Evolutionary conservation across 1,140 invertebrate genomes (phyloP), one percentile per base, ranked within the genome.

Genomic region (Zeugodacus cucurbitae): DNA sequence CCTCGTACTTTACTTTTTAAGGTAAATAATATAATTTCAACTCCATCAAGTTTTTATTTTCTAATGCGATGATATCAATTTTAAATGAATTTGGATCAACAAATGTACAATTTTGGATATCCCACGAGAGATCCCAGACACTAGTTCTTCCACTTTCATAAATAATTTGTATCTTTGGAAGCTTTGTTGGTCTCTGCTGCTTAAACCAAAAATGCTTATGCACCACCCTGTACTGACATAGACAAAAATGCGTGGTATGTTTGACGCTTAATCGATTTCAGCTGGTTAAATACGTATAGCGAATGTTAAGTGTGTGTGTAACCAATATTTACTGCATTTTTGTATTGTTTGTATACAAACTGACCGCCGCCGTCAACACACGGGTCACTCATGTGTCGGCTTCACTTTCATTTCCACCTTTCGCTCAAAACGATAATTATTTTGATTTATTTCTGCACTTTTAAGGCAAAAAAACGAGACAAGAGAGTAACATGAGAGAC

Each of bases 401-500:
- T 41, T 26, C 41, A 82, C 41, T 82, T 82, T 82, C 41, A 48
- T 82, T 82, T 82, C 29, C 34, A 82, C 37, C 74, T 48, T 44
- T 48, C 41, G 26, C 20, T 82, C 74, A 54, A 82, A 26, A 48
- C 34, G 10, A 37, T 82, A 48, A 82, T 82, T 82, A 48, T 82
- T 82, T 48, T 82, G 74, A 82, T 82, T 82, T 82, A 48, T 82
- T 44, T 82, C 48, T 48, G 20, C 41, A 82, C 74, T 82, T 82
- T 29, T 54, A 48, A 29, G n/a, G 10, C 74, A 62, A 62, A 4
- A 14, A 82, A n/a, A 29, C 7, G 26, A 26, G n/a, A 41, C 14
- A 29, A 10, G 26, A 26, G n/a, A 41, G 48, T 54, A 54, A 17
- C 14, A 54, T 54, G 48, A 54, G 14, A 54, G 48, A 54, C 48